Evolutionary conservation across 2,888 invertebrate genomes (phyloP), one percentile per base, ranked within the genome.

Genomic region (Clivina fossor): DNA sequence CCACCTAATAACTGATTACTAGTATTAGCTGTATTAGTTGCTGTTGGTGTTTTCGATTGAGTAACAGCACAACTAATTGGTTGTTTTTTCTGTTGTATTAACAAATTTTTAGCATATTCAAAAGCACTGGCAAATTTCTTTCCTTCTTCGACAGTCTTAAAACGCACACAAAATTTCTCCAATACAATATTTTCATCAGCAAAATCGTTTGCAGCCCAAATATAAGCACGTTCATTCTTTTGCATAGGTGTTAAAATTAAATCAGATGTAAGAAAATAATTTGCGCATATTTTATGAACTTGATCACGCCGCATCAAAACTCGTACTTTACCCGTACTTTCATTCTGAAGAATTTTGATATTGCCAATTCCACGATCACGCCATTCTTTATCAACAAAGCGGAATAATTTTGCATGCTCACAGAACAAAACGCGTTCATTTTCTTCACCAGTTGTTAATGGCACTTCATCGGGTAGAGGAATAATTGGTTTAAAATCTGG

Each of bases 231-330:
- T 64, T 88, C 86, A 64, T 82, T 84, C 63, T 80, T 83, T 1
- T 73, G 64, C 80, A 86, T 82, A 1, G 80, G 80, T 16, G 79
- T 77, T n/a, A 95, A 76, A 63, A 81, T 81, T 82, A 93, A 86
- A 61, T 90, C 88, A 0, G 80, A 71, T 0, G 81, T 80, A 18
- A 96, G 80, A 64, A 83, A 81, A 70, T 96, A 96, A 76, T 96
- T 96, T 7, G 94, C 94, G 74, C 95, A 94, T 35, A 95, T 83
- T 71, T 95, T 94, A 60, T 88, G 83, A 0, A 92, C 86, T 71
- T 92, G 89, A 62, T 96, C 95, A 51, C 94, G 80, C 50, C 94
- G 80, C 95, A 96, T 95, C 1, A 93, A 72, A n/a, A 92, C 78
- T 41, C 93, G 78, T 0, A 85, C 81, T 68, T 84, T 86, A 1